Percentiles rank a stretch among this genome's conserved stretches.
These are phyloP conservation scores for Solen grandis DNA, from an alignment of 1,140 invertebrate genomes.

Conservation along the genomic window DNA sequence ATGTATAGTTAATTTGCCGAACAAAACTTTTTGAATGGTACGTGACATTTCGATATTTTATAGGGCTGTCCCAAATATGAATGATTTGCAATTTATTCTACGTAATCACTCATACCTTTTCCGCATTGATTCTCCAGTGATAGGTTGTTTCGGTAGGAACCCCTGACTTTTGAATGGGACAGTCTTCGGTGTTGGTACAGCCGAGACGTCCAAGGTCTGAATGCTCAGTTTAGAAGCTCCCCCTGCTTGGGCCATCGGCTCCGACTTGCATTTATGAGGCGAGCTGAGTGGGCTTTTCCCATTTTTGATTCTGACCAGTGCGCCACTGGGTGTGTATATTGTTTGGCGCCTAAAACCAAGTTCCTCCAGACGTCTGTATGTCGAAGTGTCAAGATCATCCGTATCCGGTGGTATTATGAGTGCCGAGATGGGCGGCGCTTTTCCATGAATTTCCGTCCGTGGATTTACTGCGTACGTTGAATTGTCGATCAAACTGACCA, in stretches of 20 bases:
- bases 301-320: background rate
- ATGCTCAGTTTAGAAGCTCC: background rate
- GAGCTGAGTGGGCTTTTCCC: background rate
- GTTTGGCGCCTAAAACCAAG: slow-evolving; percentile 27
- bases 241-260: background rate
- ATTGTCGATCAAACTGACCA: slow-evolving; percentile 1
- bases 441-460: background rate
- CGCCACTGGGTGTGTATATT: slow-evolving; percentile 6
- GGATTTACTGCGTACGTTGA: background rate
- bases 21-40: too few species aligned
- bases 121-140: background rate
- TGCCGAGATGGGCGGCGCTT: background rate
- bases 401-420: background rate
- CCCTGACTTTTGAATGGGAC: background rate
- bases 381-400: background rate
- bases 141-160: background rate
- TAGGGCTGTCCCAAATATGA: too few species aligned
- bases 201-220: background rate
- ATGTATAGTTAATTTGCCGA: too few species aligned
- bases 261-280: slow-evolving; percentile 7
- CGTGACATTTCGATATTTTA: too few species aligned
- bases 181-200: background rate
- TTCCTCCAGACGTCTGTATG: slow-evolving; percentile 27
- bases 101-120: slow-evolving; percentile 20
- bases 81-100: too few species aligned